Conservation (phyloP, 2,113 vertebrate genomes). For the Laticauda laticaudata region DNA sequence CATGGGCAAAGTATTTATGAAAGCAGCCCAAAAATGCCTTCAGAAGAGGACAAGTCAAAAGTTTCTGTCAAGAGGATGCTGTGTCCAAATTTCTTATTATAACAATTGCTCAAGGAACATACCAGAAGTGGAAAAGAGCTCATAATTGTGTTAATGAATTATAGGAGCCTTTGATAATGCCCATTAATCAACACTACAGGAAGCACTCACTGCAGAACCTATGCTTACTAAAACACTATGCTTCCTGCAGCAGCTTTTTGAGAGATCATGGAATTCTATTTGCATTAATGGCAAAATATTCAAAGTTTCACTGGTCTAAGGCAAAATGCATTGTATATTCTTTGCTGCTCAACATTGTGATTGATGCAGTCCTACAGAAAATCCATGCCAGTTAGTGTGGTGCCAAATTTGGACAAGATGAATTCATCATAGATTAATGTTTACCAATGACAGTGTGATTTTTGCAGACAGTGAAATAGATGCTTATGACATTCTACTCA, state of each 20-base stretch:
- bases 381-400: neutral
- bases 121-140: neutral
- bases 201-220: neutral
- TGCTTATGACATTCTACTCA: neutral
- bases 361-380: neutral
- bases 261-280: neutral
- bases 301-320: neutral
- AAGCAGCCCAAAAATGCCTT: neutral
- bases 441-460: neutral
- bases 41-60: neutral
- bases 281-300: neutral
- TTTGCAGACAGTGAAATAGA: neutral
- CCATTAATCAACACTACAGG: neutral
- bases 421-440: neutral
- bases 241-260: neutral
- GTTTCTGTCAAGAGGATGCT: neutral
- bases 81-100: neutral
- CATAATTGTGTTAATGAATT: neutral
- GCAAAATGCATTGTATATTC: neutral
- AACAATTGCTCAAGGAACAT: neutral
- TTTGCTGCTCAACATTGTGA: neutral
- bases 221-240: neutral
- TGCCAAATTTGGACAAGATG: neutral
- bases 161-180: neutral
- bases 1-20: neutral